Percentiles rank a stretch among this genome's conserved stretches.
These are phyloP conservation scores for Ceryle rudis DNA, from an alignment of 2,797 vertebrate genomes.

Conservation along the genomic window DNA sequence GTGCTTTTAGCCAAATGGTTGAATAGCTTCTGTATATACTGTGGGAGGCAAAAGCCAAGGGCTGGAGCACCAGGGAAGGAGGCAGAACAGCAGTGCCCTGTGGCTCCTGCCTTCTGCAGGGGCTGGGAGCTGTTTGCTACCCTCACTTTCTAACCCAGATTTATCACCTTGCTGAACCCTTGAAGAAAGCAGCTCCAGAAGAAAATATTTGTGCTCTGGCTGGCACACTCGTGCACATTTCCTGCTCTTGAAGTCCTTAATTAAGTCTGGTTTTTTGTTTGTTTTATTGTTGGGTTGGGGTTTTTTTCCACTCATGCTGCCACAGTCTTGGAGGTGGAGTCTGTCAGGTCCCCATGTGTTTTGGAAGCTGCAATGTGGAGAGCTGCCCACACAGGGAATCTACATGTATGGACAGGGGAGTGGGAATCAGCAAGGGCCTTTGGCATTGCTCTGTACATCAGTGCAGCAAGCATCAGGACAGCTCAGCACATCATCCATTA, in stretches of 20 bases:
- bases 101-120: conserved; percentile 44
- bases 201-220: conserved; percentile 66
- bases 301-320: background rate
- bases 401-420: background rate
- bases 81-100: conserved; percentile 59
- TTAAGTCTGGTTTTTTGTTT: background rate
- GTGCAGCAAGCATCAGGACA: background rate
- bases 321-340: background rate
- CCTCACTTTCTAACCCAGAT: conserved; percentile 33
- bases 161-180: conserved; percentile 24
- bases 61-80: conserved; percentile 42
- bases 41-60: conserved; percentile 44
- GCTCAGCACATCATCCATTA: background rate
- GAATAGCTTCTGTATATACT: conserved; percentile 76
- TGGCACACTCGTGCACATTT: conserved; percentile 14
- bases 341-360: background rate
- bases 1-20: conserved; percentile 69
- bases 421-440: background rate
- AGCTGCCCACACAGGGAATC: background rate
- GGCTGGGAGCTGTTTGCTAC: conserved; percentile 38
- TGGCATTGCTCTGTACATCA: background rate
- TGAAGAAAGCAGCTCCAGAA: conserved; percentile 34
- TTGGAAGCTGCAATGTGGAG: background rate
- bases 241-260: conserved; percentile 48
- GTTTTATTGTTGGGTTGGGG: background rate